Evolutionary conservation across 2,888 invertebrate genomes (phyloP).

Genomic region (Capitulum mitella): DNA sequence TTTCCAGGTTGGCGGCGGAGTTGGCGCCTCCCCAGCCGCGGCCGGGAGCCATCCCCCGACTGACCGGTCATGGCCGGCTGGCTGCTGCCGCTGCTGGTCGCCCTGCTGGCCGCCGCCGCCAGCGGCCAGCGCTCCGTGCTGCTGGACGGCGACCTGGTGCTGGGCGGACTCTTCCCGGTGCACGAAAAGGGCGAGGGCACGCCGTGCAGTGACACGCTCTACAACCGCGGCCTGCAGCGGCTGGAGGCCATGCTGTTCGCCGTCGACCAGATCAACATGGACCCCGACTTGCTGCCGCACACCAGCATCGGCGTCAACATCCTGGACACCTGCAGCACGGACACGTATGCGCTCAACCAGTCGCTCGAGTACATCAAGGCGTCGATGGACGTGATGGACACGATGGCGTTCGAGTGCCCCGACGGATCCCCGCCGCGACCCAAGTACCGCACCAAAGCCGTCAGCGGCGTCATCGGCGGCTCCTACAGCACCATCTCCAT

Average conservation of each 20-base stretch:
- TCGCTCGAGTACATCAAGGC: slow-evolving; percentile 53
- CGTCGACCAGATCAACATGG: slow-evolving; percentile 51
- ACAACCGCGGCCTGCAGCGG: slow-evolving; percentile 49
- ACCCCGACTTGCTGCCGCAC: slow-evolving; percentile 46
- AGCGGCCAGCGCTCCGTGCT: slow-evolving; percentile 30
- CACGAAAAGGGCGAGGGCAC: slow-evolving; percentile 48
- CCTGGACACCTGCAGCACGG: slow-evolving; percentile 53
- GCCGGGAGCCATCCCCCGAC: too few relatives aligned
- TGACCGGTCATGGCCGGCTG: neutral
- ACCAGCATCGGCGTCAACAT: slow-evolving; percentile 50
- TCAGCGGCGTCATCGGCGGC: slow-evolving; percentile 60
- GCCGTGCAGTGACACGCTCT: slow-evolving; percentile 46
- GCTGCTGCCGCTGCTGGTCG: neutral
- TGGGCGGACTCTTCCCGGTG: slow-evolving; percentile 54
- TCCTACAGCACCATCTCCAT: slow-evolving; percentile 61
- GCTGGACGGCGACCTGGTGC: slow-evolving; percentile 48
- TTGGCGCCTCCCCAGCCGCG: too few relatives aligned
- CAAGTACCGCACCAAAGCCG: slow-evolving; percentile 46
- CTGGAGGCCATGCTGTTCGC: slow-evolving; percentile 56
- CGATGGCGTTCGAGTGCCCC: slow-evolving; percentile 45
- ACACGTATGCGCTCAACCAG: slow-evolving; percentile 54
- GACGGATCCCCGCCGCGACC: slow-evolving; percentile 49
- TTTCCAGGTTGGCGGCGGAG: too few relatives aligned
- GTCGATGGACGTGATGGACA: slow-evolving; percentile 47
- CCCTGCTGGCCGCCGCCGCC: neutral